phyloP scores from a whole-genome alignment of 1,140 invertebrate genomes.

The Mylabris phalerata region DNA sequence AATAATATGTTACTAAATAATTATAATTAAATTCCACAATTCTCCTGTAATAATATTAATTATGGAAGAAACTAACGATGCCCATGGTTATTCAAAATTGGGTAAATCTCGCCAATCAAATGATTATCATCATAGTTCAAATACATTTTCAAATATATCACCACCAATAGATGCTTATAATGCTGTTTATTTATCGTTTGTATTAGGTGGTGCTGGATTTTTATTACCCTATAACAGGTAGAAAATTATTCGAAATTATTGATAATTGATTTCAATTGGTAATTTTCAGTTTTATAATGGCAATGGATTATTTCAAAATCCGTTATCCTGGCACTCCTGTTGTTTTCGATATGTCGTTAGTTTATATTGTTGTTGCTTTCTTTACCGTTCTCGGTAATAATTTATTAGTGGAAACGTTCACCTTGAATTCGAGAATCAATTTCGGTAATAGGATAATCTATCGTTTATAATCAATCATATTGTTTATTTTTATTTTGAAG shows the following conservation, averaged over 20 bases:
- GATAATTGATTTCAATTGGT: neutral
- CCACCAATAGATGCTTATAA: constrained; percentile 71
- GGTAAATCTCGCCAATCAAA: constrained; percentile 49
- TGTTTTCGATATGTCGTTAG: constrained; percentile 85
- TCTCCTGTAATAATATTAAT: neutral
- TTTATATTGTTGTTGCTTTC: constrained; percentile 82
- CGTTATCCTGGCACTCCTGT: constrained; percentile 77
- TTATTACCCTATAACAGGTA: constrained; percentile 86
- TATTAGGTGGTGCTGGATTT: constrained; percentile 83
- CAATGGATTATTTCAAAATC: constrained; percentile 81
- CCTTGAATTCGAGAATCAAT: constrained; percentile 73
- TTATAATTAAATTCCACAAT: neutral
- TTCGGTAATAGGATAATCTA: constrained; percentile 58
- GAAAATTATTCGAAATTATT: neutral
- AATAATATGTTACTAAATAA: neutral
- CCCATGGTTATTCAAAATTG: constrained; percentile 40
- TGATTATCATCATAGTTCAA: constrained; percentile 41
- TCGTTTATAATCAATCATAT: neutral
- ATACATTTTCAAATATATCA: constrained; percentile 50
- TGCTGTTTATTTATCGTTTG: constrained; percentile 70
- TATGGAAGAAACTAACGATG: constrained; percentile 30
- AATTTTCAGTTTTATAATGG: constrained; percentile 74
- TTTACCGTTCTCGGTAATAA: constrained; percentile 82
- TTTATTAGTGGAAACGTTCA: constrained; percentile 73
- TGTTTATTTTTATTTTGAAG: constrained; percentile 45